Conservation (phyloP, 2,888 invertebrate genomes). For the Saturnia japonica region DNA sequence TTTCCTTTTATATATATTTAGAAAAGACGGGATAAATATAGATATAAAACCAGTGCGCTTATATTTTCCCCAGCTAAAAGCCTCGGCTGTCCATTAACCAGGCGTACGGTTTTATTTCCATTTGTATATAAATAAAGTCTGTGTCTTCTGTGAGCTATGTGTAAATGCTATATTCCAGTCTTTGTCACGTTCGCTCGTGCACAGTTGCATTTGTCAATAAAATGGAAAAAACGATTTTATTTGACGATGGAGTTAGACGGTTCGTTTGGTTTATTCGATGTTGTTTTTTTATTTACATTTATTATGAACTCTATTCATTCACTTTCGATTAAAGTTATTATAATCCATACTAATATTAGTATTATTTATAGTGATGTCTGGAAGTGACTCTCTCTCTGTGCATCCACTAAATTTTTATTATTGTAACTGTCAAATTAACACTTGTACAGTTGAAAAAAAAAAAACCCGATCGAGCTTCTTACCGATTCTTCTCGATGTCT, state of each 20-base stretch:
- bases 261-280: conserved; percentile 21
- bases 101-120: conserved; percentile 27
- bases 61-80: conserved; percentile 4
- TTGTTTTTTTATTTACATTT: conserved; percentile 1
- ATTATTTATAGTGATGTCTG: too few relatives aligned
- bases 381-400: too few relatives aligned
- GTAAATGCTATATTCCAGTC: conserved; percentile 16
- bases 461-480: too few relatives aligned
- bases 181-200: conserved; percentile 14
- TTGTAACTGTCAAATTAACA: too few relatives aligned
- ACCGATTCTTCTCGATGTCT: too few relatives aligned
- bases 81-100: conserved; percentile 29
- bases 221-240: conserved; percentile 7
- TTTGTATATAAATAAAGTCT: conserved; percentile 7
- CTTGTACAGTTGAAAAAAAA: too few relatives aligned
- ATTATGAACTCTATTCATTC: background rate
- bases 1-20: too few relatives aligned
- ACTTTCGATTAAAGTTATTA: too few relatives aligned
- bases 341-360: too few relatives aligned
- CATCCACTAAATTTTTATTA: too few relatives aligned
- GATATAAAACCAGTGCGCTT: conserved; percentile 4
- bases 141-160: conserved; percentile 15
- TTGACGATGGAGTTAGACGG: conserved; percentile 10
- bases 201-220: conserved; percentile 18
- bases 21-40: background rate